These are phyloP conservation scores for Syngnathoides biaculeatus DNA, from an alignment of 2,113 vertebrate species.

Conservation along the genomic window DNA sequence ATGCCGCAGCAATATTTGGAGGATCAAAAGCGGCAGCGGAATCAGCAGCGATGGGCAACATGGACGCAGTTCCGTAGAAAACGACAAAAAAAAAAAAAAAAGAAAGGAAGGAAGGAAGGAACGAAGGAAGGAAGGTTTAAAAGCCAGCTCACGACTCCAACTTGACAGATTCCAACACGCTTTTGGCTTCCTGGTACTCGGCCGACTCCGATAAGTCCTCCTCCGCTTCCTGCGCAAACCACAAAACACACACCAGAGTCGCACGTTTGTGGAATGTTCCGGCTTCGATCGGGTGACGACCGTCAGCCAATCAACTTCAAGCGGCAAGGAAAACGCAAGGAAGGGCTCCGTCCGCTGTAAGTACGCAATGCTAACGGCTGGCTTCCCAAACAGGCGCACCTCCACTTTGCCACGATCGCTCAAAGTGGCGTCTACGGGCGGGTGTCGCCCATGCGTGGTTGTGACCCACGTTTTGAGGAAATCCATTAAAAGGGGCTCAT, in stretches of 20 bases:
- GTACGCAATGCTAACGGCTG: no score
- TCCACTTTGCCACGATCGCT: no score
- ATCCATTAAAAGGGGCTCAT: no score
- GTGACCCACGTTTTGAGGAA: no score
- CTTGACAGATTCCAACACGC: slow-evolving; percentile 86
- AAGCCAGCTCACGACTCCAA: slow-evolving; percentile 77
- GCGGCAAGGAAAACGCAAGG: no score
- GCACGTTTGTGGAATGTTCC: neutral
- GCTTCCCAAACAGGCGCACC: no score
- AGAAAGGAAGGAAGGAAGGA: slow-evolving; percentile 76
- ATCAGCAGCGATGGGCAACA: neutral
- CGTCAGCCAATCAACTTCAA: no score
- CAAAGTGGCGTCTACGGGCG: no score
- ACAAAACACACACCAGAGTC: neutral
- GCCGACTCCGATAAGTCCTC: slow-evolving; percentile 85
- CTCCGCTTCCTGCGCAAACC: slow-evolving; percentile 80
- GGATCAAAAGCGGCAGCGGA: neutral
- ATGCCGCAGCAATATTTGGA: neutral
- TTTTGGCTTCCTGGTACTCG: slow-evolving; percentile 88
- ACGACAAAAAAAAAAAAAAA: slow-evolving; percentile 1
- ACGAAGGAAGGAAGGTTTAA: slow-evolving; percentile 77
- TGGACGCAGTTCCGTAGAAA: neutral
- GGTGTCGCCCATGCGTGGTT: no score
- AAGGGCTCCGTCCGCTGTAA: no score
- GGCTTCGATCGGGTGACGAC: no score